Evolutionary conservation across 1,140 invertebrate genomes (phyloP), one percentile per base, ranked within the genome.

Genomic region (Tetraneura akinire): DNA sequence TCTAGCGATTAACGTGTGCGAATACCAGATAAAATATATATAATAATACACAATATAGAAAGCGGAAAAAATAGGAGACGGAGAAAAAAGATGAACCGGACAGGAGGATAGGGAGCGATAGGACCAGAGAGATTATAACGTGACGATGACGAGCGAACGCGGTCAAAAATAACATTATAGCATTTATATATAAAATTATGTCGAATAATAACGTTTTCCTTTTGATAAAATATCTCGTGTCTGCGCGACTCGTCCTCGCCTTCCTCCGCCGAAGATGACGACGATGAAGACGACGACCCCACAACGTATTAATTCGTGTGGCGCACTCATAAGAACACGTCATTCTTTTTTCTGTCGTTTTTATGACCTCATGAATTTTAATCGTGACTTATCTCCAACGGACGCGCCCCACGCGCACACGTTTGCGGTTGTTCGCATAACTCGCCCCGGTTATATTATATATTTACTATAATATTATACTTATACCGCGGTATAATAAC

Each of bases 311-410:
- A 66, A 45, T 66, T 66, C 64, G 42, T 21, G 32, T 18, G n/a
- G n/a, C 10, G 11, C 37, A 42, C 37, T 42, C 13, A 45, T 45
- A n/a, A 45, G 45, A 68, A 68, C 64, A 23, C 64, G 64, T 68
- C 51, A 37, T 74, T 74, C 8, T 37, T 37, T 4, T 37, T 37
- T 37, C n/a, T n/a, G n/a, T n/a, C n/a, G n/a, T 37, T 74, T 74
- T 74, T 57, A 74, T 21, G 26, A n/a, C 29, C 51, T 74, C 71
- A 57, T 74, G 71, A 74, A 74, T 74, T 74, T 71, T 74, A 74
- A 74, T 37, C 51, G 71, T n/a, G 23, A 74, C 49, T 53, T 57
- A 74, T 57, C 29, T 53, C 29, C n/a, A 37, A 32, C 29, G 42
- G 68, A 49, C 68, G 16, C n/a, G n/a, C n/a, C n/a, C n/a, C n/a